phyloP scores from a whole-genome alignment of 2,888 invertebrate genomes.

The Pseudococcus longispinus region DNA sequence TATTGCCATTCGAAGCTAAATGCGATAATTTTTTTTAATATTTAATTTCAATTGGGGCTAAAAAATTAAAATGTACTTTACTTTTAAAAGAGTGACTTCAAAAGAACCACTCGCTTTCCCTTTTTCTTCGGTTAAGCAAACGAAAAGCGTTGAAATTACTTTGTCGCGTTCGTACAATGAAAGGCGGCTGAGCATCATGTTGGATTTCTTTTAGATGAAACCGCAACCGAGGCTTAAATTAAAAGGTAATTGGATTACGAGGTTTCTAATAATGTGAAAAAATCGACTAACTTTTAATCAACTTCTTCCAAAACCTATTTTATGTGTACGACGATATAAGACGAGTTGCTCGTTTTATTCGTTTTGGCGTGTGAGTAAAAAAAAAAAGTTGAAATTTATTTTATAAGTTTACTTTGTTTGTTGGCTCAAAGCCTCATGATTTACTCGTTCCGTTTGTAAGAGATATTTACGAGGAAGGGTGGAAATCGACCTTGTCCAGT shows the following conservation, averaged over 20 bases:
- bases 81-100: neutral
- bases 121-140: neutral
- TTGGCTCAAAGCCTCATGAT: neutral
- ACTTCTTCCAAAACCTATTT: slow-evolving; percentile 3
- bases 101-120: neutral
- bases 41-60: neutral
- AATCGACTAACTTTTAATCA: slow-evolving; percentile 6
- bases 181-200: neutral
- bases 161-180: neutral
- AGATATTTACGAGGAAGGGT: neutral
- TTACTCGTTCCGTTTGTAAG: neutral
- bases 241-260: slow-evolving; percentile 6
- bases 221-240: slow-evolving; percentile 6
- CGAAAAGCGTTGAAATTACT: slow-evolving; percentile 1
- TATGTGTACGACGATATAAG: neutral
- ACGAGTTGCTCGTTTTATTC: neutral
- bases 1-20: neutral
- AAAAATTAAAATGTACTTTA: neutral
- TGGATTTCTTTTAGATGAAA: neutral
- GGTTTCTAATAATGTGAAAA: slow-evolving; percentile 20
- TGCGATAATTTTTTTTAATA: slow-evolving; percentile 21
- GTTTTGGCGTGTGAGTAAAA: neutral
- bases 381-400: slow-evolving; percentile 1
- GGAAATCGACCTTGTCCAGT: neutral
- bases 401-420: neutral